A percentile compares a stretch with the other conserved stretches of the same genome.
Evolutionary conservation across 2,113 vertebrate species (phyloP).

Genomic region (Enhydra lutris): DNA sequence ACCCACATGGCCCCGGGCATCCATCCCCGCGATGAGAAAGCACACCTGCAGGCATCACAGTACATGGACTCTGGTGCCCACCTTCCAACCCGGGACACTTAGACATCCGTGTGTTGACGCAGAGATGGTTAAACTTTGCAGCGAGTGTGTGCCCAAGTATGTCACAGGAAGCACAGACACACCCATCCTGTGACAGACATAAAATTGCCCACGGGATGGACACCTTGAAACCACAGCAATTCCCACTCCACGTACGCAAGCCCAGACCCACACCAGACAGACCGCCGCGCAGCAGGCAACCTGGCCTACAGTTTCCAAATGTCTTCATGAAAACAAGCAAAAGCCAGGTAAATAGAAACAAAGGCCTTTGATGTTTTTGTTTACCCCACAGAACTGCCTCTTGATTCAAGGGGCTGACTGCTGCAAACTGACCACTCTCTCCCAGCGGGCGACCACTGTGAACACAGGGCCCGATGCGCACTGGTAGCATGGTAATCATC

Average conservation of each 20-base stretch:
- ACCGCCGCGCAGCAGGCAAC: background rate
- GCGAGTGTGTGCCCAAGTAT: background rate
- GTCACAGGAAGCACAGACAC: background rate
- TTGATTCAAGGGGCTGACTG: background rate
- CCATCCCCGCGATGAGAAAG: background rate
- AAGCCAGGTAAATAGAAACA: conserved; percentile 35
- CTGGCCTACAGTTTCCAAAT: background rate
- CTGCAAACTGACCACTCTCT: background rate
- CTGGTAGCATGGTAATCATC: background rate
- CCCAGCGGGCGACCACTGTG: background rate
- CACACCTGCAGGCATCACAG: too few relatives aligned
- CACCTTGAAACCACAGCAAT: background rate
- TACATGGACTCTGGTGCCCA: too few relatives aligned
- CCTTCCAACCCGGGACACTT: background rate
- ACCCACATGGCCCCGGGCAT: background rate
- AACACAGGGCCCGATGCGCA: background rate
- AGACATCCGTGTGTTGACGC: background rate
- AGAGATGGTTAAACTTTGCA: background rate
- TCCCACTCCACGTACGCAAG: fast-evolving
- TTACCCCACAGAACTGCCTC: background rate
- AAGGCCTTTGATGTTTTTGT: conserved; percentile 21
- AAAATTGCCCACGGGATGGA: background rate
- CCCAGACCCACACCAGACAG: background rate
- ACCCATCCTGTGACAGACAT: background rate
- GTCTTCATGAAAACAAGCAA: conserved; percentile 24